These are phyloP conservation scores for Sebastes minor DNA, from an alignment of 2,797 vertebrate species.

Conservation along the genomic window DNA sequence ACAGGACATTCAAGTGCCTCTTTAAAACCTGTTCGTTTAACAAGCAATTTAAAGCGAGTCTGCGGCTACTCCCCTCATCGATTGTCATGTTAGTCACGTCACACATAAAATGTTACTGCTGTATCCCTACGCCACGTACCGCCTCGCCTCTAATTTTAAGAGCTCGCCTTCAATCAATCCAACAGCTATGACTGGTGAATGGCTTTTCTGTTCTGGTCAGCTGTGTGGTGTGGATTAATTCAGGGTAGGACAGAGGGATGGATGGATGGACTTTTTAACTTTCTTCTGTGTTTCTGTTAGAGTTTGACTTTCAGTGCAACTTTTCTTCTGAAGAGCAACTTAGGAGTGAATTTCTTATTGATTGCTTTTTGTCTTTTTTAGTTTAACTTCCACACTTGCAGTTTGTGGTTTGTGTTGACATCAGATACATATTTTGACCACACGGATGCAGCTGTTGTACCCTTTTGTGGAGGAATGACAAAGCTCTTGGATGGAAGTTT, in stretches of 20 bases:
- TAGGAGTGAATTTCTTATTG: not conserved
- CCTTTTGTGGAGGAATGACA: not conserved
- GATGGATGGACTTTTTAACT: conserved; percentile 6
- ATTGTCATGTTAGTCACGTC: conserved; percentile 57
- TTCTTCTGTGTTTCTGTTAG: not conserved
- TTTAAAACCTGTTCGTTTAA: conserved; percentile 54
- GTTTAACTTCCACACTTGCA: not conserved
- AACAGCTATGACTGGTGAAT: conserved; percentile 25
- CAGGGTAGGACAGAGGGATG: not conserved
- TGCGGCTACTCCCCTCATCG: conserved; percentile 26
- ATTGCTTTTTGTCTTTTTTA: not conserved
- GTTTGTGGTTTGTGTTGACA: not conserved
- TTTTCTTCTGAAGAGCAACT: not conserved
- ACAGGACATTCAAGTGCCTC: conserved; percentile 36
- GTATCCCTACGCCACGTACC: conserved; percentile 4
- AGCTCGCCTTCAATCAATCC: conserved; percentile 45
- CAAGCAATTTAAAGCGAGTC: conserved; percentile 45
- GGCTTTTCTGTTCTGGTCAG: conserved; percentile 39
- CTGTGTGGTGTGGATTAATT: conserved; percentile 14
- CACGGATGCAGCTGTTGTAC: not conserved
- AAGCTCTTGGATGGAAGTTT: not conserved
- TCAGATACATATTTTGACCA: not conserved
- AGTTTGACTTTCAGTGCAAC: not conserved
- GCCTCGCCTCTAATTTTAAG: conserved; percentile 42
- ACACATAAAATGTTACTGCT: conserved; percentile 50